These are phyloP conservation scores for Apis cerana DNA, from an alignment of 1,140 invertebrate genomes.

Conservation along the genomic window DNA sequence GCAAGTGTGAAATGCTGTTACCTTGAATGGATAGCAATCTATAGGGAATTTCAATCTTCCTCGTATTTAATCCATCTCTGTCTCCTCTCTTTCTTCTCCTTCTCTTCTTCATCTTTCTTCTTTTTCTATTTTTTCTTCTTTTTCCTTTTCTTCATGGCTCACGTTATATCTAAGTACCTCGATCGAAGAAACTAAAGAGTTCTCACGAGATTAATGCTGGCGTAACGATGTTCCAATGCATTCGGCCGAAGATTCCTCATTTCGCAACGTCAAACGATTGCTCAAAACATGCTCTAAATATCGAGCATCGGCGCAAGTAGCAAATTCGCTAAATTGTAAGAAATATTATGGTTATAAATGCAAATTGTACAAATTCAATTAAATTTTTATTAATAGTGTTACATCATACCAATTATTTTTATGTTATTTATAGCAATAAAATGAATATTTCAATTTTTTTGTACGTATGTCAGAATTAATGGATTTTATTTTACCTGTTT, in stretches of 20 bases:
- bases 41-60: conserved; percentile 8
- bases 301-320: conserved; percentile 7
- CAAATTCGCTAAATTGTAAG: not conserved
- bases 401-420: no score
- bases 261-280: conserved; percentile 30
- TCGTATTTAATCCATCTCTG: not conserved
- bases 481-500: no score
- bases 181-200: conserved; percentile 15
- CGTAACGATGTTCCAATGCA: conserved; percentile 39
- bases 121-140: no score
- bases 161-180: not conserved
- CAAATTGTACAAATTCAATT: no score
- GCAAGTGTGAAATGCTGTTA: conserved; percentile 22
- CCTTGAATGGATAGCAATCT: not conserved
- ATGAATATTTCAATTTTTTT: no score
- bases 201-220: conserved; percentile 50
- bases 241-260: conserved; percentile 21
- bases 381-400: no score
- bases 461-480: no score
- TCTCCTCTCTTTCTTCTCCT: not conserved
- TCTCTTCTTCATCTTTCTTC: not conserved
- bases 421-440: no score
- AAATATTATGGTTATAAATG: not conserved
- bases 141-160: not conserved
- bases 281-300: conserved; percentile 41